Evolutionary conservation across 2,888 invertebrate genomes (phyloP).

Genomic region (Leptinotarsa tumamoca): DNA sequence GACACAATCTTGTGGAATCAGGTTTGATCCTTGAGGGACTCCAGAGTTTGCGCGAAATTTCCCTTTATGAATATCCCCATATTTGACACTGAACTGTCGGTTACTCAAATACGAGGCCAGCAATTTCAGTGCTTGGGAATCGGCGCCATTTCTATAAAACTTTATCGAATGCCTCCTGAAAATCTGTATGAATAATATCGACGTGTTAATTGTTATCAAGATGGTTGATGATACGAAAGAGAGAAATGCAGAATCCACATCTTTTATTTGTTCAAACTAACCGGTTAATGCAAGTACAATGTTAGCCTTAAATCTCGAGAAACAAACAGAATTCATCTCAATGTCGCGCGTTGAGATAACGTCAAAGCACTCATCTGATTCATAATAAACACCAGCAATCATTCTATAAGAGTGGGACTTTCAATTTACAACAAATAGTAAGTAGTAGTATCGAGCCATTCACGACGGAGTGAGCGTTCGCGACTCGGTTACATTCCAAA

Average conservation of each 20-base stretch:
- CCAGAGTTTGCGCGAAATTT: no score
- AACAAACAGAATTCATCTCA: constrained; percentile 11
- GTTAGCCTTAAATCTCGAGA: neutral
- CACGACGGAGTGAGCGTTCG: constrained; percentile 27
- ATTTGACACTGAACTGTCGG: no score
- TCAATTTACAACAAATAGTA: constrained; percentile 45
- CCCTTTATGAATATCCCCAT: no score
- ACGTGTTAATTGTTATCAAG: no score
- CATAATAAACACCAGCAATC: constrained; percentile 23
- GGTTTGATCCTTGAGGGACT: no score
- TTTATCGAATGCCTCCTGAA: no score
- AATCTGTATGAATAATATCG: no score
- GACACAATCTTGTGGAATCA: no score
- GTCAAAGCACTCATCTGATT: constrained; percentile 17
- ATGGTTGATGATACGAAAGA: no score
- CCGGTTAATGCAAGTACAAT: constrained; percentile 9
- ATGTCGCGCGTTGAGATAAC: constrained; percentile 31
- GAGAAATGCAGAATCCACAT: neutral
- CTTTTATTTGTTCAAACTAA: neutral
- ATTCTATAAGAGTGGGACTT: constrained; percentile 47
- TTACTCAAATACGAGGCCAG: no score
- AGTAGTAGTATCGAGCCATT: constrained; percentile 49
- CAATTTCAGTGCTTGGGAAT: no score
- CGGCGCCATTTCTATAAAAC: no score
- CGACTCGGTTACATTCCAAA: constrained; percentile 24